Base-by-base conservation (phyloP, 1,140 invertebrate species). In the Papilio aristodemus region DNA sequence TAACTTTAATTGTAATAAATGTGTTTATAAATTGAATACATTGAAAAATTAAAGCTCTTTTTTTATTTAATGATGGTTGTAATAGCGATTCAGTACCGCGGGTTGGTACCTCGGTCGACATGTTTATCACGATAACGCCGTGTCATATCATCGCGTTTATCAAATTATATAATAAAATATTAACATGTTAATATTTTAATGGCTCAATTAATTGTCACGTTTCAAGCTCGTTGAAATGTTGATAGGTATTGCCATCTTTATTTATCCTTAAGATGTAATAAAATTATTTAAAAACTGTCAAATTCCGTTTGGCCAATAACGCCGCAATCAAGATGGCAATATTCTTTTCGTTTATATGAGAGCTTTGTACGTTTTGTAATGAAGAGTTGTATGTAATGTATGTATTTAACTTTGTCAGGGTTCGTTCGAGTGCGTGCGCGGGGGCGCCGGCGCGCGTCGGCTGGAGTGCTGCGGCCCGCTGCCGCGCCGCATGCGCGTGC, bases 361-460 rank as follows among this genome's bases (percentile, higher is more conserved):
- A 32, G 6, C 27, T 32, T 32, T 32, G 27, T 32, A 32, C 2
- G 27, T 32, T 32, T 32, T 6, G 27, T 32, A 32, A 32, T 32
- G 10, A 6, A 14, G 41, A 43, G 14, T 43, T 22, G 0, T 0
- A 50, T 50, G 7, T 50, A 19, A 50, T 50, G 8, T 25, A 62
- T 36, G 4, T 43, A 10, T 39, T n/a, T 66, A 7, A 0, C 6
- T 43, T 27, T 89, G 90, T 46, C 86, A 92, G 84, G 96, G 96
- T 80, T 96, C 96, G 84, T 97, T 98, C 92, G 97, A 98, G 90
- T 98, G 97, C 90, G 93, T 98, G 77, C 94, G 97, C 84, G 95
- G 97, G 91, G 85, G 89, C 9, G 46, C 46, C 17, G 84, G 86
- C 67, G 89, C 90, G 68, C 92, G 93, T 75, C 93, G 92, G 79